A percentile compares a stretch with the other conserved stretches of the same genome.
phyloP scores from a whole-genome alignment of 2,113 vertebrate species.

The Psammodynastes pulverulentus region DNA sequence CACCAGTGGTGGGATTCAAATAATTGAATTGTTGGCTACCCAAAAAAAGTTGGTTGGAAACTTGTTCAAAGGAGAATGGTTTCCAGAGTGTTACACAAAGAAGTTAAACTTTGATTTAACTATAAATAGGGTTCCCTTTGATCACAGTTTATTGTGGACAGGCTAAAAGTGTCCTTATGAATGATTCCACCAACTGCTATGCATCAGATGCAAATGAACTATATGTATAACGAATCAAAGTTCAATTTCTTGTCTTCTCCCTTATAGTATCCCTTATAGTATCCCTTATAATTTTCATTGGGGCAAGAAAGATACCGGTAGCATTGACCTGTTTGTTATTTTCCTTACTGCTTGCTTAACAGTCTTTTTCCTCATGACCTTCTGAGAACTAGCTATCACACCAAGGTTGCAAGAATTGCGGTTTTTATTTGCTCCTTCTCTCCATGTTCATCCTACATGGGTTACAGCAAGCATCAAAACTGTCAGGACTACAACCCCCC shows the following conservation, averaged over 20 bases:
- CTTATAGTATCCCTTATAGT: no score
- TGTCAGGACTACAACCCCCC: not conserved
- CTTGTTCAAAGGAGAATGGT: not conserved
- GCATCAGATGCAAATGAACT: not conserved
- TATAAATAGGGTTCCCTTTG: not conserved
- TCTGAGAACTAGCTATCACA: not conserved
- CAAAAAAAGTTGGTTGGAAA: not conserved
- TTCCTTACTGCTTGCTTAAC: not conserved
- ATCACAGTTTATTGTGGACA: not conserved
- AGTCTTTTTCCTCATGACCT: not conserved
- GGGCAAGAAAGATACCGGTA: not conserved
- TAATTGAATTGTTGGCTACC: no score
- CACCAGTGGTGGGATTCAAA: no score
- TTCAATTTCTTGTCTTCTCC: not conserved
- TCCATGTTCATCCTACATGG: not conserved
- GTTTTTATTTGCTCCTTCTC: not conserved
- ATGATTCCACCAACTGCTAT: not conserved
- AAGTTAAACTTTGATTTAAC: not conserved
- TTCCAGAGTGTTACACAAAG: not conserved
- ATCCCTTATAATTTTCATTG: no score
- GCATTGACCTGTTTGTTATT: not conserved
- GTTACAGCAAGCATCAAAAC: not conserved
- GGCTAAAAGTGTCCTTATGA: not conserved
- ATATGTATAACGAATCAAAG: not conserved
- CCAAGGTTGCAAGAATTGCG: not conserved